Evolutionary conservation across 2,888 invertebrate species (phyloP), one percentile per base, ranked within the genome.

Genomic region (Oeneis ivallda): DNA sequence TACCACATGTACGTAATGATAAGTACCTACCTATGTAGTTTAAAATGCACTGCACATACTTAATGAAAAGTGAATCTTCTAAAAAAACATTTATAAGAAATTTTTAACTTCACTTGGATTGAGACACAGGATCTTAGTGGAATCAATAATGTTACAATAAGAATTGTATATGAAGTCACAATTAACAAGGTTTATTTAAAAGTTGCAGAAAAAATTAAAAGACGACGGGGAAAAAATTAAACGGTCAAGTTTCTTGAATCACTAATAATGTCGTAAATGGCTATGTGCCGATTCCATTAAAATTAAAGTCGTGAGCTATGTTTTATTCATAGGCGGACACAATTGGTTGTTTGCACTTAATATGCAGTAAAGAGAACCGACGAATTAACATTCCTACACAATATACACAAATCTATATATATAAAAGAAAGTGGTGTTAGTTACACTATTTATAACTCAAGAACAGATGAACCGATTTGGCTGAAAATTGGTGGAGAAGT

Each of bases 271-370:
- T 47, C 58, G 62, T 65, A 62, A 64, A 67, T 61, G 63, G 56
- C 39, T 45, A 50, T 63, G 58, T 62, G 61, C 56, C 61, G 52
- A 61, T 69, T 69, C 60, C 61, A 66, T 68, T 68, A 66, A 66
- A 66, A 39, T 19, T 62, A 43, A 62, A 64, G 58, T 58, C 58
- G 56, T 45, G 60, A 60, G 50, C 15, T 59, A 69, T 69, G 64
- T 69, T 69, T 69, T 66, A 69, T 69, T 66, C 66, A 69, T 57
- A 58, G 59, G 37, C 26, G 19, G 49, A 63, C 61, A 64, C 70
- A 67, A 65, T 67, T 67, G 61, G 61, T 62, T 60, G 67, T 67
- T 64, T 70, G 70, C 66, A 66, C 60, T 70, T 67, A 63, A 60
- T 6, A 54, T 61, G 57, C 62, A 63, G 61, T 61, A 64, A 60